A percentile compares a stretch with the other conserved stretches of the same genome.
These are phyloP conservation scores for Zaprionus taronus DNA, from an alignment of 1,140 invertebrate species.

Conservation along the genomic window DNA sequence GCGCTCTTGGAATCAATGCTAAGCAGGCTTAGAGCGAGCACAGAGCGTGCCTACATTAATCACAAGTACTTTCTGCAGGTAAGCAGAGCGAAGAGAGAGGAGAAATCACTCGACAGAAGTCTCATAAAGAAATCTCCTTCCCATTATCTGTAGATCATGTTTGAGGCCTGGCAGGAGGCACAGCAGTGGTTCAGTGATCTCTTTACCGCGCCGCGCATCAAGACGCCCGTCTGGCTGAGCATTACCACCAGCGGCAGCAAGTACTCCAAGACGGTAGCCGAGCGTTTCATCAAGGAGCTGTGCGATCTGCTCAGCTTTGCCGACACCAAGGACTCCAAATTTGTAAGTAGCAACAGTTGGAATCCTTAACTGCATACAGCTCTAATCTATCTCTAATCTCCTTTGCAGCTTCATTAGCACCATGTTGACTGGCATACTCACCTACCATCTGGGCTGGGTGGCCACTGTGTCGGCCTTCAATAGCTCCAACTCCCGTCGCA, in stretches of 20 bases:
- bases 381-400: slow-evolving; percentile 8
- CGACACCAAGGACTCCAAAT: slow-evolving; percentile 92
- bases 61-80: slow-evolving; percentile 78
- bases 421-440: slow-evolving; percentile 93
- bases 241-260: slow-evolving; percentile 85
- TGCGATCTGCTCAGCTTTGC: slow-evolving; percentile 86
- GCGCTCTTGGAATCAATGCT: slow-evolving; percentile 91
- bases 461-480: slow-evolving; percentile 87
- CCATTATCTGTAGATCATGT: slow-evolving; percentile 81
- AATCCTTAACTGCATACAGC: background rate
- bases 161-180: slow-evolving; percentile 85
- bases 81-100: background rate
- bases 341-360: slow-evolving; percentile 89
- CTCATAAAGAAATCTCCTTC: background rate
- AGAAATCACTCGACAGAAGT: background rate
- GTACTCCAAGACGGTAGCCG: slow-evolving; percentile 85
- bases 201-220: slow-evolving; percentile 88
- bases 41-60: slow-evolving; percentile 85
- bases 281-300: slow-evolving; percentile 86
- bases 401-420: slow-evolving; percentile 94
- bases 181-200: slow-evolving; percentile 88
- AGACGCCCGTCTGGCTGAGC: slow-evolving; percentile 89
- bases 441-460: slow-evolving; percentile 96
- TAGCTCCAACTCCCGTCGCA: slow-evolving; percentile 52
- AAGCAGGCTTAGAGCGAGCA: slow-evolving; percentile 88